These are phyloP conservation scores for Rattus norvegicus DNA, from an alignment of 2,113 vertebrate genomes.

Conservation along the genomic window DNA sequence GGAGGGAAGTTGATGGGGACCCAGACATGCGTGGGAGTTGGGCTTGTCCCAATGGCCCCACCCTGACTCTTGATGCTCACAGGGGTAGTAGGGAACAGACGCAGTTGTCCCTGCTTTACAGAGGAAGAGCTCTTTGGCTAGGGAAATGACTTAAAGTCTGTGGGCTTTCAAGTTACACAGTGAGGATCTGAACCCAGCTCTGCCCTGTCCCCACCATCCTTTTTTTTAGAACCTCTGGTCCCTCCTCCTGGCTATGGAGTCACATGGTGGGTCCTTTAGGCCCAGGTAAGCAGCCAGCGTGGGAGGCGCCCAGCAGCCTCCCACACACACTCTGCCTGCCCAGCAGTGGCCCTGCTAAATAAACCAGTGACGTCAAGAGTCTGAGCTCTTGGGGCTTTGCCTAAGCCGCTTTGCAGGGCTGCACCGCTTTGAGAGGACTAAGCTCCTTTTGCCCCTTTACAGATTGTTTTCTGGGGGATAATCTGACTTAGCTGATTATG, in stretches of 20 bases:
- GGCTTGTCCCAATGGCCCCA: neutral
- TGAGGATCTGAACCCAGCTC: neutral
- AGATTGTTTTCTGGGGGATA: neutral
- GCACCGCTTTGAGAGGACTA: neutral
- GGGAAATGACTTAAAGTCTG: neutral
- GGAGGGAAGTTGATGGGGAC: neutral
- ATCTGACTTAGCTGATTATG: neutral
- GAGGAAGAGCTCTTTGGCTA: neutral
- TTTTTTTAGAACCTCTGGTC: neutral
- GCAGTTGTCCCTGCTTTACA: neutral
- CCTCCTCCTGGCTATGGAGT: neutral
- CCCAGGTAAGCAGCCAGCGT: neutral
- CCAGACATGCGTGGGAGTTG: neutral
- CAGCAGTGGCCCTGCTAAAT: conserved; percentile 66
- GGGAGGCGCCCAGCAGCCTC: neutral
- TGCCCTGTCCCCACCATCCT: neutral
- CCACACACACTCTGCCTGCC: neutral
- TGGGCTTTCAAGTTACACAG: accelerated
- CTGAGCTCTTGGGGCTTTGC: neutral
- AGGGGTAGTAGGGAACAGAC: accelerated
- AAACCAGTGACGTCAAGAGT: conserved; percentile 45
- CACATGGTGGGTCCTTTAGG: neutral
- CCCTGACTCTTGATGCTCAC: neutral
- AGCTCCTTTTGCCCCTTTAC: neutral
- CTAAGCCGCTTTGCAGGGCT: neutral